Evolutionary conservation across 2,797 vertebrate species (phyloP).

Genomic region (Chaetophractus vellerosus): DNA sequence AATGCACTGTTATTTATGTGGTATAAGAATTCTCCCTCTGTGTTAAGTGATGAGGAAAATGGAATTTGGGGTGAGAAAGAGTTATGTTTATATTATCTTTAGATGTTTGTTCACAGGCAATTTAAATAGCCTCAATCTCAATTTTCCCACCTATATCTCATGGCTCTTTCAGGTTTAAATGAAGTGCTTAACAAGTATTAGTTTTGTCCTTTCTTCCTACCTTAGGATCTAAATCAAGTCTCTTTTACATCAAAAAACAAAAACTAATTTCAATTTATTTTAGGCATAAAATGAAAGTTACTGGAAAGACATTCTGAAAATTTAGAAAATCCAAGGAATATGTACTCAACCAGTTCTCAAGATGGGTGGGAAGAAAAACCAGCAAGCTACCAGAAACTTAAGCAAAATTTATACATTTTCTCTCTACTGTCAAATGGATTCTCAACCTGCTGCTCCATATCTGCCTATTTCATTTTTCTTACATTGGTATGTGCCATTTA

Average conservation of each 20-base stretch:
- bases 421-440: neutral
- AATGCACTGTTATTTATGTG: neutral
- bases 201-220: neutral
- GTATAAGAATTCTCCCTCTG: neutral
- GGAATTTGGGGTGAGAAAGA: neutral
- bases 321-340: slow-evolving; percentile 31
- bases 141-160: neutral
- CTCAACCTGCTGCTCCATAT: neutral
- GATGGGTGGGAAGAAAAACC: neutral
- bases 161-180: slow-evolving; percentile 10
- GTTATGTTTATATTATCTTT: neutral
- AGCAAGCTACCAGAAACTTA: neutral
- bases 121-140: neutral
- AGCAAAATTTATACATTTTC: neutral
- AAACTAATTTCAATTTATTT: slow-evolving; percentile 29
- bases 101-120: neutral
- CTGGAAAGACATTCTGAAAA: slow-evolving; percentile 28
- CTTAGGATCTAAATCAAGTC: neutral
- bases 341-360: neutral
- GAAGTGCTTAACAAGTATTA: neutral
- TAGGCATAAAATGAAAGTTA: slow-evolving; percentile 53
- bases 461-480: neutral
- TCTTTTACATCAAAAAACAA: slow-evolving; percentile 31
- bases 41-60: slow-evolving; percentile 10
- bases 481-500: neutral